A percentile compares a stretch with the other conserved stretches of the same genome.
Conservation (phyloP, 2,113 vertebrate genomes). For the Toxostoma redivivum region DNA sequence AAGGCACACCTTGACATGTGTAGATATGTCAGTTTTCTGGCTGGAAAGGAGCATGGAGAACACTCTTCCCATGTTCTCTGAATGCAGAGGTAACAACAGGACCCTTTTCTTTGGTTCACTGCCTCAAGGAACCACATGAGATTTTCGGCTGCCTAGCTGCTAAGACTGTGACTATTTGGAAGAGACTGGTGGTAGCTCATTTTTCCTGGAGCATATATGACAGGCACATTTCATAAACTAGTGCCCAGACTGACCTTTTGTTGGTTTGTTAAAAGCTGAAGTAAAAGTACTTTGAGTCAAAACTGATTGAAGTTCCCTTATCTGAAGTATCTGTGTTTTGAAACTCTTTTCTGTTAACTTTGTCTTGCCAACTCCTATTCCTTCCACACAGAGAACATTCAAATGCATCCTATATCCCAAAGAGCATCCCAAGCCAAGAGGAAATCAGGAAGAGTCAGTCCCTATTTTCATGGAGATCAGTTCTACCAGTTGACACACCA, state of each 20-base stretch:
- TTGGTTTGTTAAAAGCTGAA: background rate
- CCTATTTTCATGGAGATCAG: background rate
- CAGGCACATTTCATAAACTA: background rate
- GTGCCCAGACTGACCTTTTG: background rate
- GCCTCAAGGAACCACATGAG: background rate
- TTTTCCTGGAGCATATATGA: background rate
- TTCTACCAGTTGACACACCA: background rate
- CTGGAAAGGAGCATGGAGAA: background rate
- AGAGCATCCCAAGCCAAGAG: background rate
- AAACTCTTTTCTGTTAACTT: background rate
- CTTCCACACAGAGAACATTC: background rate
- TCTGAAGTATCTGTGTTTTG: background rate
- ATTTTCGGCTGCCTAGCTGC: background rate
- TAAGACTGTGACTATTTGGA: background rate
- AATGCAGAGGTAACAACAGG: background rate
- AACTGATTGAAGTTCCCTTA: background rate
- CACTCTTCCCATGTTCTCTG: background rate
- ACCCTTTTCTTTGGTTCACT: background rate
- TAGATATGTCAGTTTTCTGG: background rate
- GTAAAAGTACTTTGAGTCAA: background rate
- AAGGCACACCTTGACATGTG: background rate
- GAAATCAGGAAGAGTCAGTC: background rate
- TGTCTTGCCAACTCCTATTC: background rate
- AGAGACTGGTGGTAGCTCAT: background rate
- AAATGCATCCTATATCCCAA: background rate